phyloP scores from a whole-genome alignment of 2,113 vertebrate genomes.

The Rousettus leschenaultii region DNA sequence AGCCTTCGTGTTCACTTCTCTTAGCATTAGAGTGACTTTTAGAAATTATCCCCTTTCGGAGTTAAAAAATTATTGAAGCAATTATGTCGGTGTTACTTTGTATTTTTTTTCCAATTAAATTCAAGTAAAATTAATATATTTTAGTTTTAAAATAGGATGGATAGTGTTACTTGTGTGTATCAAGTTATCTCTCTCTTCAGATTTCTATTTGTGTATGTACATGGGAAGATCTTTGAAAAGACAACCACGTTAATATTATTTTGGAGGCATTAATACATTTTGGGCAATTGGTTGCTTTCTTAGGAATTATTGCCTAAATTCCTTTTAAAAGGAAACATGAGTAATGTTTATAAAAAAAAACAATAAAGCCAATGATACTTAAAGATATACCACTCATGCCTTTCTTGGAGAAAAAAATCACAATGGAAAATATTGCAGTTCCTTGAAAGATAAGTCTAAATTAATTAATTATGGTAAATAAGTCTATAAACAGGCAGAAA shows the following conservation, averaged over 20 bases:
- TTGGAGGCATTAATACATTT: not conserved
- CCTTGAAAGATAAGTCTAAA: not conserved
- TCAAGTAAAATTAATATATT: not conserved
- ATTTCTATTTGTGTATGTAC: not conserved
- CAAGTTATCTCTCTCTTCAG: not conserved
- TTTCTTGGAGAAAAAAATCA: not conserved
- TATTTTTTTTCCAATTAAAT: not conserved
- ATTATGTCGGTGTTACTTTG: not conserved
- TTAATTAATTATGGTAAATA: not conserved
- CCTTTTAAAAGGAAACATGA: not conserved
- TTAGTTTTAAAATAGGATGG: not conserved
- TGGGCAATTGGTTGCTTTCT: not conserved
- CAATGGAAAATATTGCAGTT: not conserved
- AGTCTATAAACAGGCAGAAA: not conserved
- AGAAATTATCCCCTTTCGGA: not conserved
- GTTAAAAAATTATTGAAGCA: not conserved
- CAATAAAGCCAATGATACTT: not conserved
- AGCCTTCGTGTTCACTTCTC: not conserved
- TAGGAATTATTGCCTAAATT: not conserved
- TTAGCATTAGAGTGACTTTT: not conserved
- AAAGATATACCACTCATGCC: not conserved
- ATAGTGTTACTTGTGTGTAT: not conserved
- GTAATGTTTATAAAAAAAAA: not conserved
- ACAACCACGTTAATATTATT: not conserved
- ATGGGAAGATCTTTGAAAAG: not conserved